These are phyloP conservation scores for Phengaris alcon DNA, from an alignment of 2,888 invertebrate genomes.

Conservation along the genomic window DNA sequence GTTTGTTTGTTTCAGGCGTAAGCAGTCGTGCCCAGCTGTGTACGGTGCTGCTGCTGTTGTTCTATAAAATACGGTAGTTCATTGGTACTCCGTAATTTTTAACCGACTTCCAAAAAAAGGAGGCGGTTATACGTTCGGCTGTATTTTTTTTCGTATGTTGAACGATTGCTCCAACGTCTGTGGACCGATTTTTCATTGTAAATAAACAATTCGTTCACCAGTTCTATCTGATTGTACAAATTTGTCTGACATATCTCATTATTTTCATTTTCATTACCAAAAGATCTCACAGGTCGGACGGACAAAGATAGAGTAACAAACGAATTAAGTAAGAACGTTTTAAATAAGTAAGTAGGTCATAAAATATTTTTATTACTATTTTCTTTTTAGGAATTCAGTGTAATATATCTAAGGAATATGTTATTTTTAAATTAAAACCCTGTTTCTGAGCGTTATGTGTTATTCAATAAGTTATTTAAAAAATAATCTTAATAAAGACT, in stretches of 20 bases:
- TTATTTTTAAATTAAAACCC: not conserved
- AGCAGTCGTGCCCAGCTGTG: slow-evolving; percentile 54
- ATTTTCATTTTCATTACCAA: not conserved
- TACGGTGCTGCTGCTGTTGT: slow-evolving; percentile 51
- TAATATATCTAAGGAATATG: not conserved
- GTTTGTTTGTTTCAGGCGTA: slow-evolving; percentile 59
- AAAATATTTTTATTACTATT: not conserved
- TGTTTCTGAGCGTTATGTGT: not conserved
- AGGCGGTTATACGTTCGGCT: too few species aligned
- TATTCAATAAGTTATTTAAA: slow-evolving; percentile 46
- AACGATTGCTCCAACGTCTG: too few species aligned
- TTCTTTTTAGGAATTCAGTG: slow-evolving; percentile 3
- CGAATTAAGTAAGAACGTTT: slow-evolving; percentile 4
- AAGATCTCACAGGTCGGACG: slow-evolving; percentile 30
- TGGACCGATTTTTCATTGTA: slow-evolving; percentile 37
- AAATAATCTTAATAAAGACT: slow-evolving; percentile 66
- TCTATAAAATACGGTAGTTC: slow-evolving; percentile 68
- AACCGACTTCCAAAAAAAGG: too few species aligned
- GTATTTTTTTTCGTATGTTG: too few species aligned
- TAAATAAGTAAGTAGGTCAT: not conserved
- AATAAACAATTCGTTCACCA: slow-evolving; percentile 30
- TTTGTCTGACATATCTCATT: slow-evolving; percentile 58
- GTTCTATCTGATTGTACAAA: slow-evolving; percentile 58
- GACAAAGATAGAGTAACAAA: slow-evolving; percentile 31
- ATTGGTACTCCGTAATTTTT: slow-evolving; percentile 34